Evolutionary conservation across 2,113 vertebrate genomes (phyloP).

Genomic region (Elgaria multicarinata): DNA sequence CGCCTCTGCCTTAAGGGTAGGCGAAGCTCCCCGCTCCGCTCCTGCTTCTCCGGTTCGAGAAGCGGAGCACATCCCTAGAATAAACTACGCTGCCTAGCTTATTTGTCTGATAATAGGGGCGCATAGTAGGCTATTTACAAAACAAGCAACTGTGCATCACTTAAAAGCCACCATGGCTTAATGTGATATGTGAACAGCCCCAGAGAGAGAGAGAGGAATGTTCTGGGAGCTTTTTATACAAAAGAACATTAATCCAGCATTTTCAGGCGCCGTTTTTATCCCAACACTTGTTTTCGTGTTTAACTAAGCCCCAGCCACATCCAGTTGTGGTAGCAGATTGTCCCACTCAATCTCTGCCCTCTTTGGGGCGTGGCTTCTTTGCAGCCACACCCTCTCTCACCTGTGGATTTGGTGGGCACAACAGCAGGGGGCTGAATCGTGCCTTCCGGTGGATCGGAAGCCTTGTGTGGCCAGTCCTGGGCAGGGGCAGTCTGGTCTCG

Average conservation of each 20-base stretch:
- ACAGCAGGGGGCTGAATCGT: slow-evolving; percentile 50
- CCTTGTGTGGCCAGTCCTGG: slow-evolving; percentile 16
- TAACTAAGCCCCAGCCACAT: neutral
- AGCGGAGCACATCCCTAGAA: too few species aligned
- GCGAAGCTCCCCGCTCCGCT: too few species aligned
- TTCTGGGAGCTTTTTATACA: neutral
- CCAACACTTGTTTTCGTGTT: neutral
- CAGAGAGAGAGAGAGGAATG: neutral
- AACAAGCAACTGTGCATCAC: too few species aligned
- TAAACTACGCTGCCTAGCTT: too few species aligned
- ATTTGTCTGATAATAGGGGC: too few species aligned
- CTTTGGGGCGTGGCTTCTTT: neutral
- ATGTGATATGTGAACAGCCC: too few species aligned
- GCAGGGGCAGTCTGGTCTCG: slow-evolving; percentile 74
- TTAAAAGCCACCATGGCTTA: too few species aligned
- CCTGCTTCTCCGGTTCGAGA: too few species aligned
- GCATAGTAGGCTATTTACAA: too few species aligned
- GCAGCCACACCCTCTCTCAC: neutral
- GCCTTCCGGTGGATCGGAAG: slow-evolving; percentile 28
- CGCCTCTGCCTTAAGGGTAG: too few species aligned
- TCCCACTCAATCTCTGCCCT: neutral
- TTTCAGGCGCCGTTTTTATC: neutral
- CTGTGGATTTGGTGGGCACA: slow-evolving; percentile 18
- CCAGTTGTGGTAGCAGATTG: neutral
- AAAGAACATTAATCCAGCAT: too few species aligned